Percentiles rank a stretch among this genome's conserved stretches.
These are phyloP conservation scores for Exaiptasia diaphana DNA, from an alignment of 64 coral and sea anemone genomes.

Conservation along the genomic window DNA sequence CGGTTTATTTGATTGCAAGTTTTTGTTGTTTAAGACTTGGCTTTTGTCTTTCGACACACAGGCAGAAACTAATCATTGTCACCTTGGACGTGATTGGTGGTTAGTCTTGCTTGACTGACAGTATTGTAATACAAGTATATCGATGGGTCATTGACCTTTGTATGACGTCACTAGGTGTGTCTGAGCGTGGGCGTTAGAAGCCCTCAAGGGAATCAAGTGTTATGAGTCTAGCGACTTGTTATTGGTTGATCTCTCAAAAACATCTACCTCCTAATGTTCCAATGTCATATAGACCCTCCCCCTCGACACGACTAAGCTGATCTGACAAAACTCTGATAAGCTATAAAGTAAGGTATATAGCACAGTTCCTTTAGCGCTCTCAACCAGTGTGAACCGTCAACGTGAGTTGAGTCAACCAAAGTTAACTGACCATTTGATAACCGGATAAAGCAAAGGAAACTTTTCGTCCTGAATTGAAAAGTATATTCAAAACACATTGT, in stretches of 20 bases:
- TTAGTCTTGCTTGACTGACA: conserved; percentile 46
- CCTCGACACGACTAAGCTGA: conserved; percentile 47
- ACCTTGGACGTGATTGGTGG: conserved; percentile 44
- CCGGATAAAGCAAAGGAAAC: conserved; percentile 13
- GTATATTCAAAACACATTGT: too few species aligned
- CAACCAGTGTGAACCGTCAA: not conserved
- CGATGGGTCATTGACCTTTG: conserved; percentile 57
- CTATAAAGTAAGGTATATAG: not conserved
- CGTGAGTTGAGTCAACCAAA: conserved; percentile 7
- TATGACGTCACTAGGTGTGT: conserved; percentile 93
- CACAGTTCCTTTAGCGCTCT: not conserved
- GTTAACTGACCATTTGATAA: not conserved
- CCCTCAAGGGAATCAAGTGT: conserved; percentile 85
- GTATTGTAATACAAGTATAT: conserved; percentile 53
- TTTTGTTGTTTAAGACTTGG: not conserved
- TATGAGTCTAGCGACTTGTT: conserved; percentile 38
- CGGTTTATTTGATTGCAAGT: not conserved
- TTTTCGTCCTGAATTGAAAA: not conserved
- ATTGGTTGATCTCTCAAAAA: conserved; percentile 65
- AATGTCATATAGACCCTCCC: conserved; percentile 77
- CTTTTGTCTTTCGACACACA: conserved; percentile 67
- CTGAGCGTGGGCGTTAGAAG: conserved; percentile 57
- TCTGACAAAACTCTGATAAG: conserved; percentile 55
- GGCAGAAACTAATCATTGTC: conserved; percentile 40
- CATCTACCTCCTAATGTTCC: conserved; percentile 81